Evolutionary conservation across 2,888 invertebrate genomes (phyloP), one percentile per base, ranked within the genome.

Genomic region (Tipula helvola): DNA sequence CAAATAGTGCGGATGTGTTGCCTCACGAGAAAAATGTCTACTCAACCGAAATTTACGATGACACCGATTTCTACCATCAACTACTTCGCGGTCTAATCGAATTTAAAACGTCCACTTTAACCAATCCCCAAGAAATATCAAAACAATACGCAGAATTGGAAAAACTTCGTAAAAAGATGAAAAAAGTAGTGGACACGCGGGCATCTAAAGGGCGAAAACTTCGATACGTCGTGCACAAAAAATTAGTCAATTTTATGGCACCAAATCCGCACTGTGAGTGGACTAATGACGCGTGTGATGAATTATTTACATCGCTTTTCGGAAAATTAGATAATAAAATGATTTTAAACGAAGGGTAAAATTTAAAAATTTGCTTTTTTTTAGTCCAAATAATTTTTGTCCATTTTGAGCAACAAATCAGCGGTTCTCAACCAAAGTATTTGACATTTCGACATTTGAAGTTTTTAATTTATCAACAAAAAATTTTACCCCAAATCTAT

Each of bases 61-160:
- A 99, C 90, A 96, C 96, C 89, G 99, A 99, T 90, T 99, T 99
- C 91, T 99, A 99, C 91, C 98, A 98, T 91, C 97, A 98, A 89
- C 92, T 98, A 87, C 92, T 99, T 83, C 93, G 97, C 88, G 98
- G 99, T 90, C 92, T 99, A 57, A 98, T 99, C 88, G 98, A 99
- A 90, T 95, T 95, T 88, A 98, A 98, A 91, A 95, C 97, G 0
- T 94, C 95, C 3, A 95, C 95, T 89, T 93, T 96, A 10, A 95
- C 95, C 0, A 97, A 97, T 92, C 97, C 97, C 0, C 93, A 96
- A 8, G 96, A 97, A 89, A 93, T 98, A 83, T 96, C 97, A 90
- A 94, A 96, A 88, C 97, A 98, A 89, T 98, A 97, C 96, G 94
- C 97, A 88, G 96, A 98, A 87, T 92, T 99, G 87, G 98, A 99